Evolutionary conservation across 2,888 invertebrate species (phyloP).

Genomic region (Heliconius ethilla): DNA sequence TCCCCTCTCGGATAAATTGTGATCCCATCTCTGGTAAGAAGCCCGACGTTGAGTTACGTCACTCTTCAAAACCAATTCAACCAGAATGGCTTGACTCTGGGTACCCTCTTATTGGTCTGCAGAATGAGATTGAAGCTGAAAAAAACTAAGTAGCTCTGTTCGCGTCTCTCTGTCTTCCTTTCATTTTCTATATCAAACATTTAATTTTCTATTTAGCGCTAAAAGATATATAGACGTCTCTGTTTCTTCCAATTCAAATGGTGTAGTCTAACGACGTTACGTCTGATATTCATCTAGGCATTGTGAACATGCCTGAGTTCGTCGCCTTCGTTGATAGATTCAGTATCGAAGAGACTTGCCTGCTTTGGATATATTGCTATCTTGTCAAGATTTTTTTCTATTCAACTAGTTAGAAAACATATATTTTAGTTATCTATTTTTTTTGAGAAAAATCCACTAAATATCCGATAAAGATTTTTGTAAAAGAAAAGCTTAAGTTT

Average conservation of each 20-base stretch:
- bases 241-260: constrained; percentile 26
- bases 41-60: too few relatives aligned
- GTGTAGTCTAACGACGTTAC: constrained; percentile 42
- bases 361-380: constrained; percentile 43
- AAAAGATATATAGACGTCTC: constrained; percentile 10
- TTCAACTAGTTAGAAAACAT: background rate
- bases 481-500: too few relatives aligned
- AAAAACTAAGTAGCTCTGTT: background rate
- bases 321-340: constrained; percentile 45
- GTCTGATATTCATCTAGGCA: constrained; percentile 48
- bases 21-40: too few relatives aligned
- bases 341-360: constrained; percentile 45
- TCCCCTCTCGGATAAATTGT: background rate
- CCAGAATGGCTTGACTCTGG: background rate
- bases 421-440: background rate
- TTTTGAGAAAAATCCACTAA: background rate
- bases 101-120: background rate
- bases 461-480: too few relatives aligned
- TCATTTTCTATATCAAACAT: background rate
- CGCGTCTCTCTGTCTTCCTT: background rate
- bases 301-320: constrained; percentile 45
- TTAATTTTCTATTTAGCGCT: constrained; percentile 9
- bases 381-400: constrained; percentile 12
- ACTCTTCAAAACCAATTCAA: too few relatives aligned
- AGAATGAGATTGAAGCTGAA: background rate